These are phyloP conservation scores for Siderastrea siderea DNA, from an alignment of 92 coral and sea anemone species.

Conservation along the genomic window DNA sequence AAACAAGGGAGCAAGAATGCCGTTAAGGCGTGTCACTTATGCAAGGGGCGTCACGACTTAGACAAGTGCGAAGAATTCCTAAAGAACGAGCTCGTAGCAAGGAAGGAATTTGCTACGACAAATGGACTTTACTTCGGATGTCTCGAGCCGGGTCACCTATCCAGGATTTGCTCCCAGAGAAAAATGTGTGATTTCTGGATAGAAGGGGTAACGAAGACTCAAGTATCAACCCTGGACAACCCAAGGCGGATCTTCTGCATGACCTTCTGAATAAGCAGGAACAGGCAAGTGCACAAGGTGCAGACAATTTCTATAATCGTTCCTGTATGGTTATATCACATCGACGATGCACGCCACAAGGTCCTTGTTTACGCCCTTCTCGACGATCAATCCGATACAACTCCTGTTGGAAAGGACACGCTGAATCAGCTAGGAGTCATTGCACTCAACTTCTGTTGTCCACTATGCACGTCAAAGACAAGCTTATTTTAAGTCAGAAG, in stretches of 20 bases:
- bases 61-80: constrained; percentile 57
- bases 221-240: no score
- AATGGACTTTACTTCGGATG: constrained; percentile 64
- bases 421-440: constrained; percentile 26
- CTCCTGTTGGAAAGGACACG: constrained; percentile 40
- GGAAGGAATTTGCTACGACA: constrained; percentile 56
- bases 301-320: constrained; percentile 79
- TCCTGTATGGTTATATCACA: constrained; percentile 69
- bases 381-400: constrained; percentile 68
- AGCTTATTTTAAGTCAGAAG: constrained; percentile 37
- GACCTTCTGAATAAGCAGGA: no score
- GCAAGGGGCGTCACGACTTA: constrained; percentile 38
- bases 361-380: constrained; percentile 69
- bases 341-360: constrained; percentile 19
- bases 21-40: constrained; percentile 29
- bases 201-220: no score
- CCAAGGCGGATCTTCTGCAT: no score
- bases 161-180: background rate
- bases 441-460: constrained; percentile 52
- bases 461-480: constrained; percentile 63
- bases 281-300: no score
- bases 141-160: constrained; percentile 59
- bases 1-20: no score
- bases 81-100: constrained; percentile 21
- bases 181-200: no score